Percentiles rank a stretch among this genome's conserved stretches.
Evolutionary conservation across 2,113 vertebrate genomes (phyloP).

Genomic region (Pterocles gutturalis): DNA sequence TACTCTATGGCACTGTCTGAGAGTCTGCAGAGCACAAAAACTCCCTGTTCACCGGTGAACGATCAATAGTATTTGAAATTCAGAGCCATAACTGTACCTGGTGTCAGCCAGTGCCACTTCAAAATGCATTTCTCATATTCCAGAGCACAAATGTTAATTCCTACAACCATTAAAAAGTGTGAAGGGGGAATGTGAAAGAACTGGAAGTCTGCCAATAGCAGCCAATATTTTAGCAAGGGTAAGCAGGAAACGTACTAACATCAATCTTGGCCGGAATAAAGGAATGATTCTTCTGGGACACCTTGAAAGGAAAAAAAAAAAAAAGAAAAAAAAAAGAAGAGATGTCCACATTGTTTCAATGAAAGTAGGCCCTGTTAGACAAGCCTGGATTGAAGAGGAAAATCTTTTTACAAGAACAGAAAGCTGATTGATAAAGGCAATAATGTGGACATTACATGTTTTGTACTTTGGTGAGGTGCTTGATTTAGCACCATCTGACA

Average conservation of each 20-base stretch:
- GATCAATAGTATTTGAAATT: constrained; percentile 33
- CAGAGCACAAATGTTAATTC: constrained; percentile 30
- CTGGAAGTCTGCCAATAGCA: constrained; percentile 33
- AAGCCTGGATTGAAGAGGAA: neutral
- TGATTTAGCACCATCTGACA: constrained; percentile 13
- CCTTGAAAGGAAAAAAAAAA: neutral
- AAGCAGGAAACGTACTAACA: neutral
- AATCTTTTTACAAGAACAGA: neutral
- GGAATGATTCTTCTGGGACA: constrained; percentile 22
- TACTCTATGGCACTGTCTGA: neutral
- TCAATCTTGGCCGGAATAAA: neutral
- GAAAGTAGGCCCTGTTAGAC: neutral
- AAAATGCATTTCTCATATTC: constrained; percentile 18
- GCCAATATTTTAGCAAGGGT: constrained; percentile 20
- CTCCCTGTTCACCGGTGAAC: neutral
- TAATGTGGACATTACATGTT: neutral
- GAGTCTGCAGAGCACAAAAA: neutral
- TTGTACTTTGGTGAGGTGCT: neutral
- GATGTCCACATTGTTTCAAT: neutral
- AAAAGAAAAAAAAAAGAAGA: neutral
- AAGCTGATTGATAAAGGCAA: neutral
- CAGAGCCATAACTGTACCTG: neutral
- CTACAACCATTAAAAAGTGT: neutral
- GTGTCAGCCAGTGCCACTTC: neutral
- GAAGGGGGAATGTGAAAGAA: constrained; percentile 14